phyloP scores from a whole-genome alignment of 2,113 vertebrate genomes.

The Phrynocephalus versicolor region DNA sequence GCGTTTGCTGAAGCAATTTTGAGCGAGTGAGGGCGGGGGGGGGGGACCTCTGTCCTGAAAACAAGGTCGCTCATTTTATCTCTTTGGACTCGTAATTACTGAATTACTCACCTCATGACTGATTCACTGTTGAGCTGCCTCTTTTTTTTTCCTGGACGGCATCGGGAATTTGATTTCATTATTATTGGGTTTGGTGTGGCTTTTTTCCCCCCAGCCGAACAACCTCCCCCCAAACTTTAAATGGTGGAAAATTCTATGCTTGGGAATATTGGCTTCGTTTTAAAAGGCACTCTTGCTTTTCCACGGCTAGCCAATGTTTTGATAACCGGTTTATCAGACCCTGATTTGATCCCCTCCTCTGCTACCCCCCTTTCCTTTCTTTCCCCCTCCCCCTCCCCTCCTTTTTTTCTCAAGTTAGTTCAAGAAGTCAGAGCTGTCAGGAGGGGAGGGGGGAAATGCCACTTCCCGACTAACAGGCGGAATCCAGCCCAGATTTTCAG shows the following conservation, averaged over 20 bases:
- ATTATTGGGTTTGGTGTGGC: no score
- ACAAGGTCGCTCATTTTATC: conserved; percentile 64
- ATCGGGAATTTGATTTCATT: conserved; percentile 19
- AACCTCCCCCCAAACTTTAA: conserved; percentile 38
- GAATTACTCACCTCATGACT: conserved; percentile 72
- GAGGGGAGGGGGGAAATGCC: conserved; percentile 78
- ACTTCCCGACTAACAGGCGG: conserved; percentile 84
- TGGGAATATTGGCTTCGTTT: conserved; percentile 56
- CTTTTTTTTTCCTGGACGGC: conserved; percentile 30
- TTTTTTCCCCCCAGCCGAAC: not conserved
- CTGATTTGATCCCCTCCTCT: conserved; percentile 39
- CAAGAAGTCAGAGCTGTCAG: conserved; percentile 85
- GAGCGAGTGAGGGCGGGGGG: not conserved
- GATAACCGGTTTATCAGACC: conserved; percentile 66
- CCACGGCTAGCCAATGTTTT: conserved; percentile 67
- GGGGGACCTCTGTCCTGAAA: conserved; percentile 62
- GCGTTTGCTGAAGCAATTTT: conserved; percentile 57
- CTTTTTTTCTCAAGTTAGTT: conserved; percentile 76
- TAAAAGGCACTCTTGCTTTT: conserved; percentile 38
- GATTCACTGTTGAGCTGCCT: conserved; percentile 53
- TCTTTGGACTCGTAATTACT: conserved; percentile 69
- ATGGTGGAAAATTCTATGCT: conserved; percentile 58
- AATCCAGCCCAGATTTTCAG: conserved; percentile 90
- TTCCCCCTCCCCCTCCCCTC: conserved; percentile 20
- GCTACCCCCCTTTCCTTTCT: conserved; percentile 12